Evolutionary conservation across 1,140 invertebrate genomes (phyloP), one percentile per base, ranked within the genome.

Genomic region (Leptopilina boulardi): DNA sequence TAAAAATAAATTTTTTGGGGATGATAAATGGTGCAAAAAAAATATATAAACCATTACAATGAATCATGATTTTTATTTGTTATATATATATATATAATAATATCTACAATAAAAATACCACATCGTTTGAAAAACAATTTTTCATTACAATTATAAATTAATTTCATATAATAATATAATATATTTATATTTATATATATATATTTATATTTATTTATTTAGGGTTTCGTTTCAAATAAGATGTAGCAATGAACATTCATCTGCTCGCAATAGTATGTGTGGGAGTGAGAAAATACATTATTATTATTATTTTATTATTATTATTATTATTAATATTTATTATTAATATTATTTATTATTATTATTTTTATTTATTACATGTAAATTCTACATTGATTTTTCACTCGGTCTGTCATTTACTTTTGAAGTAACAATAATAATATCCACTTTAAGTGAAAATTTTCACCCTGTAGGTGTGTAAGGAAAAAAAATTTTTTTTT

Each of bases 81-180:
- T 90, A 89, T 89, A 88, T 88, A 90, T 30, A 30, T 30, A 30
- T 30, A 38, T 38, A 89, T 90, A 90, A 89, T 90, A 90, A 90
- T 90, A 90, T 90, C 89, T 90, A 90, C 89, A 90, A 90, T 90
- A 90, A 90, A 90, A 90, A 90, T 90, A 90, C 88, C 88, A 90
- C 88, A 90, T 89, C 87, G 88, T 90, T 90, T 90, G 87, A 89
- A 90, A 90, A 90, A 90, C 88, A 90, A 89, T 89, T 90, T n/a
- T 89, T 89, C 89, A 87, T 89, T 89, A 89, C 87, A 90, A 89
- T 89, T 89, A 90, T 89, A 88, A 86, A 90, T 87, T 89, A 86
- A 89, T 89, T 89, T 90, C 87, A 87, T 87, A 87, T 88, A 87
- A 88, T 88, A 87, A 89, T 89, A 88, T 89, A 87, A 88, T 87